Evolutionary conservation across 2,888 invertebrate genomes (phyloP), one percentile per base, ranked within the genome.

Genomic region (Lordiphosa andalusiaca): DNA sequence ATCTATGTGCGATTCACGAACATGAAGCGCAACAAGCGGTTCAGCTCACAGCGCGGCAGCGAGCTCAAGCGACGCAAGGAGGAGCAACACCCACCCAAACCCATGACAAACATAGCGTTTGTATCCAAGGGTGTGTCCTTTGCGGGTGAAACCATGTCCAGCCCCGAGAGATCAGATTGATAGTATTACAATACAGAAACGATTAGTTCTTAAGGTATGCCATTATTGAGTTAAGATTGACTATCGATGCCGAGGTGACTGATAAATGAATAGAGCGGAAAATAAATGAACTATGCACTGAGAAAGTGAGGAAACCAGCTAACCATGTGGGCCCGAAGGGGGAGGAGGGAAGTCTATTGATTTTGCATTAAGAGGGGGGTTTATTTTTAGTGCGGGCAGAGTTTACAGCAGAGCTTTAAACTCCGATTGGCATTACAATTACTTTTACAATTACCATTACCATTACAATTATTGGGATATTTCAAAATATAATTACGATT

Each of bases 1-100:
- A 85, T 87, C 53, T 87, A 87, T 53, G 81, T 86, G 2, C 57
- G 87, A 16, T 87, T 81, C 47, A 84, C 84, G 12, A 88, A 87
- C 47, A 87, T 87, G 83, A 87, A 87, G 70, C 73, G 87, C 0
- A 81, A 73, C 47, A 84, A 77, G 10, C 62, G 82, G 4, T 59
- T 84, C 0, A 70, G 59, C 3, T 46, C 16, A 0, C 68, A 67
- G 16, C 67, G 71, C 0, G 35, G 12, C 19, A n/a, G 19, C 1
- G 82, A 81, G 5, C 64, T 42, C 40, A 76, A 76, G 39, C 56
- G 76, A 0, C 48, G 82, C 0, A 68, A 82, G 0, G 57, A 63
- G 36, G 73, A 73, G 25, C 16, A 53, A 6, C 25, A 73, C 21
- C 12, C 53, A 5, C 25, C 7, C 38, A 16, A 35, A 6, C 7